A percentile compares a stretch with the other conserved stretches of the same genome.
These are phyloP conservation scores for Epinephelus cyanopodus DNA, from an alignment of 2,113 vertebrate species.

Conservation along the genomic window DNA sequence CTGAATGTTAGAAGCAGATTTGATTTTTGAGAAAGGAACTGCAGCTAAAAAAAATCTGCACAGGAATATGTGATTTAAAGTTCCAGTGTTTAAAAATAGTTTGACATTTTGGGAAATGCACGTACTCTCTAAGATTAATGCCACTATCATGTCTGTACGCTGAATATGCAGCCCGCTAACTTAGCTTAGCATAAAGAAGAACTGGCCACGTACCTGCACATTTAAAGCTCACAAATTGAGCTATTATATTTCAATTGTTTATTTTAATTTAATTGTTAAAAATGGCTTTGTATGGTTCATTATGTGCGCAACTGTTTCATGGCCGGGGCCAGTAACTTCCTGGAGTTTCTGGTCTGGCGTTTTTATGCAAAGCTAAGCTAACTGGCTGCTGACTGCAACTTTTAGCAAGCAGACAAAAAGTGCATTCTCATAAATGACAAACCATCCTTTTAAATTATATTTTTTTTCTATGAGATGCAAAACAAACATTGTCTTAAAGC, in stretches of 20 bases:
- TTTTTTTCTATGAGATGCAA: neutral
- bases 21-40: neutral
- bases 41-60: neutral
- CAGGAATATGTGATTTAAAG: neutral
- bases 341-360: neutral
- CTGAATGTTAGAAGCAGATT: neutral
- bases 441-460: neutral
- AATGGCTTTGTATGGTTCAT: neutral
- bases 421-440: neutral
- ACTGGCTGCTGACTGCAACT: neutral
- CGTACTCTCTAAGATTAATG: neutral
- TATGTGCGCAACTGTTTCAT: neutral
- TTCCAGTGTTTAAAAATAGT: neutral
- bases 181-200: constrained; percentile 3
- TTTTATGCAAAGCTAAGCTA: neutral
- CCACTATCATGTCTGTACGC: neutral
- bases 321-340: neutral
- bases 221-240: neutral
- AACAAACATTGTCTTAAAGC: neutral
- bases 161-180: neutral
- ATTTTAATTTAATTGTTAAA: too few species aligned
- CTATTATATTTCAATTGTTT: neutral
- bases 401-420: neutral
- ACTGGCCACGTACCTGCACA: neutral
- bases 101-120: neutral